Conservation (phyloP, 2,797 vertebrate genomes). For the Pipistrellus pipistrellus region DNA sequence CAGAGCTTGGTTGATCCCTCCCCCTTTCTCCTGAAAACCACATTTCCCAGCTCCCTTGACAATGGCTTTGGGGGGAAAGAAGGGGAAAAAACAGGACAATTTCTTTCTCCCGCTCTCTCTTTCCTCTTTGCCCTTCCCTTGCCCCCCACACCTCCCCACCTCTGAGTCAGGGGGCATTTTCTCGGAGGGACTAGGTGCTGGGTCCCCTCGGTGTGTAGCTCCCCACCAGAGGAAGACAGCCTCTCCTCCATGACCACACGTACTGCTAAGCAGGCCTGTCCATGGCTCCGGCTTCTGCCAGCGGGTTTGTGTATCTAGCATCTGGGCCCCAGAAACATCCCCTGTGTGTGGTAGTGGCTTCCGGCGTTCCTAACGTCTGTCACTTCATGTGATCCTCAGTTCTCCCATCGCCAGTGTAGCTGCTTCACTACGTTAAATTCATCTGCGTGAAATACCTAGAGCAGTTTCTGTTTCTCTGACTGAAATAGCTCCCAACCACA, state of each 20-base stretch:
- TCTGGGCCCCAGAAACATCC: background rate
- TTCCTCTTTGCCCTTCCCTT: background rate
- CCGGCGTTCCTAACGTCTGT: background rate
- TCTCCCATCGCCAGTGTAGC: background rate
- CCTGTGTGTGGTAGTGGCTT: background rate
- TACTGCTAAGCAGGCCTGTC: background rate
- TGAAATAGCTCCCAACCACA: background rate
- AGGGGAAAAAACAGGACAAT: background rate
- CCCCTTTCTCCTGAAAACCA: background rate
- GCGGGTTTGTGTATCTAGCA: background rate
- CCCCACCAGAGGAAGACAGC: background rate
- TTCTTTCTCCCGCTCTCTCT: background rate
- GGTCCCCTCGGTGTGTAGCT: background rate
- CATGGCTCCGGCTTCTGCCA: background rate
- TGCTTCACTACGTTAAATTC: background rate
- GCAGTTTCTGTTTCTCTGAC: background rate
- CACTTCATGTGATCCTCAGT: background rate
- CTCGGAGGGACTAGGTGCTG: background rate
- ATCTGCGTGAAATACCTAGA: background rate
- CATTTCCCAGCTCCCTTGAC: background rate
- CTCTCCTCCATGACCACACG: background rate
- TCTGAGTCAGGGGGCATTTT: background rate
- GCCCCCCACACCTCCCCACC: background rate
- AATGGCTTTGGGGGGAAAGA: background rate
- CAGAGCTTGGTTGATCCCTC: too few relatives aligned